Percentiles rank a stretch among this genome's conserved stretches.
Conservation (phyloP, 1,140 invertebrate genomes). For the Brachionus manjavacas region DNA sequence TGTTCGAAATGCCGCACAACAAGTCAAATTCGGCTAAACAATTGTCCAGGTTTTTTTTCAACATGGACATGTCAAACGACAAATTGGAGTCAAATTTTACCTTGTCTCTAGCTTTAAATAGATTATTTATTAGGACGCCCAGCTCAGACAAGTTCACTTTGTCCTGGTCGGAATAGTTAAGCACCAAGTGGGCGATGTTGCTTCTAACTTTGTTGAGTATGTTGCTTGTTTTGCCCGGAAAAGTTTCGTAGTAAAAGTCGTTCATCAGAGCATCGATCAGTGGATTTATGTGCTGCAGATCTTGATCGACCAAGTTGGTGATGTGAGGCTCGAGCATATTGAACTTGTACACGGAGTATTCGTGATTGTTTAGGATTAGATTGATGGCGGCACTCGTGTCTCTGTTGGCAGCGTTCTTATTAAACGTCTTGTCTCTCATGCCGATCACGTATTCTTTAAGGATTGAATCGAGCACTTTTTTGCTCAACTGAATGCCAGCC, state of each 20-base stretch:
- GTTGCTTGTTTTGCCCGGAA: conserved; percentile 8
- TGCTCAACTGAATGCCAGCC: neutral
- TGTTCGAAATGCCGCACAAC: neutral
- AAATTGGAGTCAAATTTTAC: neutral
- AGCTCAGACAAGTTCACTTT: neutral
- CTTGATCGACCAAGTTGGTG: neutral
- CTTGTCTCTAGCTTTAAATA: conserved; percentile 13
- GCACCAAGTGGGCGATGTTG: neutral
- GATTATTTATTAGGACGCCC: neutral
- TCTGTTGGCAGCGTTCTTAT: neutral
- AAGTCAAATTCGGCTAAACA: conserved; percentile 10
- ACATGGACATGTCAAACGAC: neutral
- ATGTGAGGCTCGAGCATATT: neutral
- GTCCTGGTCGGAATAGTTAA: neutral
- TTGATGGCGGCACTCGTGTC: neutral
- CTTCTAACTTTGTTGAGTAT: neutral
- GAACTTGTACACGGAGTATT: conserved; percentile 30
- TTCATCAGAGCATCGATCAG: neutral
- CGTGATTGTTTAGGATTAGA: neutral
- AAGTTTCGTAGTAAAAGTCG: conserved; percentile 14
- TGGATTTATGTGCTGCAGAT: neutral
- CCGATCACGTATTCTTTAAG: neutral
- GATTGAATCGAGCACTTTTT: conserved; percentile 19
- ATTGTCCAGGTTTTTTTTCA: conserved; percentile 20
- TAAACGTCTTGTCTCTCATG: neutral